phyloP scores from a whole-genome alignment of 2,113 vertebrate genomes.

The Okapia johnstoni region DNA sequence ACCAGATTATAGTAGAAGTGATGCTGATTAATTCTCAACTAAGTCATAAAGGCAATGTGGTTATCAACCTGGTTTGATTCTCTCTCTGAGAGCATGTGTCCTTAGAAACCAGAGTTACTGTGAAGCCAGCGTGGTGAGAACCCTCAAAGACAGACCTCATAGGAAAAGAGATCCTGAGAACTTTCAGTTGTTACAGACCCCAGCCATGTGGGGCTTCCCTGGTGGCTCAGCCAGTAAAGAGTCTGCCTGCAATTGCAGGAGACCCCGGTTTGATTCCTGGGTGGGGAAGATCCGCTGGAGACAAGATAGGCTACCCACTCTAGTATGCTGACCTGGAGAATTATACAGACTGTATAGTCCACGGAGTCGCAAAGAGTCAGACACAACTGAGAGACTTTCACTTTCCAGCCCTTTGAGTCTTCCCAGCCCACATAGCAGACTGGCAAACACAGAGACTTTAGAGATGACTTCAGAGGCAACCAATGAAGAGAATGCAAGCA shows the following conservation, averaged over 20 bases:
- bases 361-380: no score
- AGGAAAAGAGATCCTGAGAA: background rate
- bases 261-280: no score
- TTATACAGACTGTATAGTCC: no score
- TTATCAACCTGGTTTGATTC: background rate
- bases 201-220: no score
- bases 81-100: background rate
- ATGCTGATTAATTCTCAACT: background rate
- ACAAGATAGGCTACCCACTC: no score
- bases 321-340: no score
- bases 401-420: background rate
- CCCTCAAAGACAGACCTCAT: rapidly evolving
- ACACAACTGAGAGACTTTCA: no score
- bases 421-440: background rate
- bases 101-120: background rate
- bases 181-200: rapidly evolving
- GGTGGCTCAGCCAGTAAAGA: no score
- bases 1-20: background rate
- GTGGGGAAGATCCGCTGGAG: no score
- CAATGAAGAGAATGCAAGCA: background rate
- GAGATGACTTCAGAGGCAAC: background rate
- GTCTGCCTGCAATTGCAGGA: no score
- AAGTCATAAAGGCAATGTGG: background rate
- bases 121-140: background rate
- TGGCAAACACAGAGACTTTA: background rate